Base-by-base conservation (phyloP, 1,140 invertebrate species). In the Conus ventricosus region DNA sequence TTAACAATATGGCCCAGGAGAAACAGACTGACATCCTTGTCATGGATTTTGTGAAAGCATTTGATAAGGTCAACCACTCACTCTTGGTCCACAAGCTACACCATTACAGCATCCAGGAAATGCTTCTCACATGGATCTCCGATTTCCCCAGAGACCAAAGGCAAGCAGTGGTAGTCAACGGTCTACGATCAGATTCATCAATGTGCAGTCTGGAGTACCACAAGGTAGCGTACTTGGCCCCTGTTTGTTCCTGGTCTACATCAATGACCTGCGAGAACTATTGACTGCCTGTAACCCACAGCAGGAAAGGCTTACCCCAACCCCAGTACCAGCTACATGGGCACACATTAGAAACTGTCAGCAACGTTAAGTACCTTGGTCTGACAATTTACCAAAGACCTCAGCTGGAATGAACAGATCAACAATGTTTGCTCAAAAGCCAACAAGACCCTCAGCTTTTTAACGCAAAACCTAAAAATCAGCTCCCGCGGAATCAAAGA, bases 21-120 rank as follows among this genome's bases (percentile, higher is more conserved):
- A 81, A 86, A 71, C 86, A 88, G n/a, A 88, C 87, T 82, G 87
- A 89, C 71, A n/a, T 85, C 11, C 20, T 88, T 7, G 67, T 88
- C 15, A 82, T 60, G 8, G 57, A 60, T 60, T 81, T 81, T 81
- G 51, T 20, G 17, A 84, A 84, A 57, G 83, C 54, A 6, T 90
- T 91, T 76, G 88, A 91, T 55, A 89, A 85, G 78, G 88, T 91
- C 4, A 80, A 53, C 54, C 90, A 89, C 39, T 63, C 27, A 7
- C 80, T 89, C 25, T 51, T 81, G 51, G 39, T 81, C 51, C 25
- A 84, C 25, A 84, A 60, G 51, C n/a, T 88, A 4, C 25, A 88
- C 5, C 63, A 87, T 27, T 88, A 88, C 76, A 87, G 87, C 55
- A 88, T 90, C 15, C 57, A 25, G 75, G 4, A 4, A 60, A 15